Conservation (phyloP, 2,888 invertebrate species). For the Eupeodes luniger region DNA sequence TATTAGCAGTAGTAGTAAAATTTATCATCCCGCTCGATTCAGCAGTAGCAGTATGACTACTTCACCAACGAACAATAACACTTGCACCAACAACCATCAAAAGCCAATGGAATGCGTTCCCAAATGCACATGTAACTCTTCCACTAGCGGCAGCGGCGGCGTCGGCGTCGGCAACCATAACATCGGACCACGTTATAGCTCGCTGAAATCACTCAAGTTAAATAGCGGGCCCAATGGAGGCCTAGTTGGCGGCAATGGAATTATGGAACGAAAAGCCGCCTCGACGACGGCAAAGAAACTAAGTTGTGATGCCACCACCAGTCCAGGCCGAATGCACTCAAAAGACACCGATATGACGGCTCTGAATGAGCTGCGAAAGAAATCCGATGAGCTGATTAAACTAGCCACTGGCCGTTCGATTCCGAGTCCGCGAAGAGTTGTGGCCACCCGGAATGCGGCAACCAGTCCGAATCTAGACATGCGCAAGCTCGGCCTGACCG, state of each 20-base stretch:
- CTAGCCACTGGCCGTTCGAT: slow-evolving; percentile 56
- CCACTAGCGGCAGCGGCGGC: slow-evolving; percentile 56
- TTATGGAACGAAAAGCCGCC: slow-evolving; percentile 53
- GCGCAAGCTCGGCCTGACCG: slow-evolving; percentile 82
- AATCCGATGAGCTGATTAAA: slow-evolving; percentile 68
- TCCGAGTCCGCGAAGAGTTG: slow-evolving; percentile 77
- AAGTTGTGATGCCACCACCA: slow-evolving; percentile 78
- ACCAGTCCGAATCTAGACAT: slow-evolving; percentile 81
- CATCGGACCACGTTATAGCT: slow-evolving; percentile 62
- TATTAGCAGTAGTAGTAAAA: slow-evolving; percentile 73
- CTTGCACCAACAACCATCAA: slow-evolving; percentile 66
- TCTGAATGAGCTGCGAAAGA: slow-evolving; percentile 58
- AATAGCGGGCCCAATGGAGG: slow-evolving; percentile 55
- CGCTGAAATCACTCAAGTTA: slow-evolving; percentile 68
- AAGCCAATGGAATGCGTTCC: slow-evolving; percentile 70
- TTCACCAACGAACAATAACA: slow-evolving; percentile 72
- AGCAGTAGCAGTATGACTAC: slow-evolving; percentile 73
- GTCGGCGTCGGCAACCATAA: slow-evolving; percentile 48
- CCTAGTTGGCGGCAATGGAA: slow-evolving; percentile 3
- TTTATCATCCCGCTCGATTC: slow-evolving; percentile 66
- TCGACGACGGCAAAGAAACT: slow-evolving; percentile 57
- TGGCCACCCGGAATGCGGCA: slow-evolving; percentile 84
- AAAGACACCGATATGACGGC: slow-evolving; percentile 55
- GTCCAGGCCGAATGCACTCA: slow-evolving; percentile 75
- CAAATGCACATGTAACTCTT: slow-evolving; percentile 76